Evolutionary conservation across 2,888 invertebrate species (phyloP).

Genomic region (Leptinotarsa peninsularis): DNA sequence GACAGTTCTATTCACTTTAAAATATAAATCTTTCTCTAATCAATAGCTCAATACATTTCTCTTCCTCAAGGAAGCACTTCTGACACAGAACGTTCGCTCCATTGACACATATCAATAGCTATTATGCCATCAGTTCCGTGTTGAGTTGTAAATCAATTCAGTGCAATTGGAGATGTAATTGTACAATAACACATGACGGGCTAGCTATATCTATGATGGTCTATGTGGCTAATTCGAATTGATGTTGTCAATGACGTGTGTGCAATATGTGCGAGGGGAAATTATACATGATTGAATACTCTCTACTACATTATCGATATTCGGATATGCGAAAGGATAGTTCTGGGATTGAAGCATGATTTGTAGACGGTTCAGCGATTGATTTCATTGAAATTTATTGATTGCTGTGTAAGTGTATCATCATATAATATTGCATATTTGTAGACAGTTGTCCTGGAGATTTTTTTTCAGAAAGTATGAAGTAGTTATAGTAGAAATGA

Average conservation of each 20-base stretch:
- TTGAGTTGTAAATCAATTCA: conserved; percentile 61
- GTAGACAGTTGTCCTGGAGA: too few species aligned
- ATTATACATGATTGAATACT: conserved; percentile 45
- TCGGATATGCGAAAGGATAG: conserved; percentile 3
- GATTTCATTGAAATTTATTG: too few species aligned
- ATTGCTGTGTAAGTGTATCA: too few species aligned
- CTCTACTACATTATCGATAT: conserved; percentile 34
- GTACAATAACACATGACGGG: conserved; percentile 59
- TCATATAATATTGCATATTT: too few species aligned
- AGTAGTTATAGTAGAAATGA: too few species aligned
- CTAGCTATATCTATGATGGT: conserved; percentile 47
- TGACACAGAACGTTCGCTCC: conserved; percentile 8
- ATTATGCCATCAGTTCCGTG: conserved; percentile 56
- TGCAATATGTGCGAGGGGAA: conserved; percentile 35
- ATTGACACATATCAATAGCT: conserved; percentile 55
- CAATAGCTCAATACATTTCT: conserved; percentile 11
- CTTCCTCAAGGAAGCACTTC: conserved; percentile 24
- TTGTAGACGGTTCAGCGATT: too few species aligned
- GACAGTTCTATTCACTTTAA: too few species aligned
- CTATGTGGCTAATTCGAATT: conserved; percentile 59
- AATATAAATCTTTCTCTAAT: not conserved
- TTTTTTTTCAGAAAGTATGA: too few species aligned
- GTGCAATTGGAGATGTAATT: conserved; percentile 63
- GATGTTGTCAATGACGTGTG: conserved; percentile 62
- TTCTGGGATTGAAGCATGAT: not conserved